Percentiles rank a stretch among this genome's conserved stretches.
Evolutionary conservation across 2,888 invertebrate genomes (phyloP).

Genomic region (Sarcophaga subvicina): DNA sequence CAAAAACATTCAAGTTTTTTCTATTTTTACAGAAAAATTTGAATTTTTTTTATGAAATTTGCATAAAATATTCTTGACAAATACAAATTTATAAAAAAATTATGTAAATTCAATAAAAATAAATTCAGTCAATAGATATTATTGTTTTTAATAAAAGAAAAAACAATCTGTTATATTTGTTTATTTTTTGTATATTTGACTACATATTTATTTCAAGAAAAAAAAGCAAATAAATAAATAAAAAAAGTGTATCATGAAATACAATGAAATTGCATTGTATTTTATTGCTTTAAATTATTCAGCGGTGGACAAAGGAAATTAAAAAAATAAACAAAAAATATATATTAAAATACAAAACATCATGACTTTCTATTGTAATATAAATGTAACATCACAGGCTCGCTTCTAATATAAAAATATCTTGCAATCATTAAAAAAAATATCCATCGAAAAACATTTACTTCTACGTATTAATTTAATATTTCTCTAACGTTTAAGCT

Average conservation of each 20-base stretch:
- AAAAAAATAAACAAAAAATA: too few relatives aligned
- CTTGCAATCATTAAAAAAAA: too few relatives aligned
- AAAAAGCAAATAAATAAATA: background rate
- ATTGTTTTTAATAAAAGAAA: conserved; percentile 36
- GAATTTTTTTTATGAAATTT: conserved; percentile 18
- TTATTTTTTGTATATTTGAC: background rate
- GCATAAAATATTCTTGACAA: conserved; percentile 48
- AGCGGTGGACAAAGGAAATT: too few relatives aligned
- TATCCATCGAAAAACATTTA: too few relatives aligned
- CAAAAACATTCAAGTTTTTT: background rate
- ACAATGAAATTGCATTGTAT: conserved; percentile 42
- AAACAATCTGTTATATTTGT: conserved; percentile 16
- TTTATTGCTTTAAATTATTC: too few relatives aligned
- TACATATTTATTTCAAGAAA: conserved; percentile 22
- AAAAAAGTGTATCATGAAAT: conserved; percentile 11
- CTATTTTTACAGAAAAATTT: conserved; percentile 7
- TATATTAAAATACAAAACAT: too few relatives aligned
- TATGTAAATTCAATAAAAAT: conserved; percentile 54
- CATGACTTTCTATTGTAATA: too few relatives aligned
- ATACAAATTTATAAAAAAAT: conserved; percentile 37
- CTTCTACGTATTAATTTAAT: too few relatives aligned
- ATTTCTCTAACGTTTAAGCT: too few relatives aligned
- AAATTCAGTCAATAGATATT: conserved; percentile 2
- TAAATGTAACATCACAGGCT: too few relatives aligned
- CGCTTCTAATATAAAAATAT: too few relatives aligned